Evolutionary conservation across 2,797 vertebrate species (phyloP).

Genomic region (Phoxinus dragarum): DNA sequence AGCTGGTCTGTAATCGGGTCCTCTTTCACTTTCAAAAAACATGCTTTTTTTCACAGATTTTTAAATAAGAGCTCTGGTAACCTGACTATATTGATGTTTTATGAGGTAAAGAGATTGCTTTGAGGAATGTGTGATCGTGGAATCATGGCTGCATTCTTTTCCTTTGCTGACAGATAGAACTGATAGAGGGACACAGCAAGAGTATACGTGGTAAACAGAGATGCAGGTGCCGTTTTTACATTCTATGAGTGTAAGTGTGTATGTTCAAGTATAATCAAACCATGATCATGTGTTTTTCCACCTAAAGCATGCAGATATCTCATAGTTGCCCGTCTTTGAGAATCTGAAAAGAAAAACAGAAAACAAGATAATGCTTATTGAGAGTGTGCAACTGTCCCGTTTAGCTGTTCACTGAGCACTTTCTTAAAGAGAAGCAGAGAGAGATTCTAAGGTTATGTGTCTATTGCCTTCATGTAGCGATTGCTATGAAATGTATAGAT

Average conservation of each 20-base stretch:
- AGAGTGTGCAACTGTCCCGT: neutral
- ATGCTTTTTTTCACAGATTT: constrained; percentile 44
- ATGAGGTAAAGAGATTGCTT: constrained; percentile 50
- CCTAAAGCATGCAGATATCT: neutral
- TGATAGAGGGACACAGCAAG: constrained; percentile 51
- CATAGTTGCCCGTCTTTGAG: neutral
- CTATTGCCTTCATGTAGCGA: neutral
- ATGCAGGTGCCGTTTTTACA: constrained; percentile 51
- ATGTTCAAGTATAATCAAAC: constrained; percentile 9
- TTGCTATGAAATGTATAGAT: neutral
- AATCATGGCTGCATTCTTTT: constrained; percentile 60
- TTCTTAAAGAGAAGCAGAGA: neutral
- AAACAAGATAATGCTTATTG: neutral
- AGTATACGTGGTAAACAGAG: constrained; percentile 48
- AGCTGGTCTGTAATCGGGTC: constrained; percentile 27
- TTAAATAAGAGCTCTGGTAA: constrained; percentile 55
- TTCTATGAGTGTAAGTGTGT: constrained; percentile 7
- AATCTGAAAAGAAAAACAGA: constrained; percentile 27
- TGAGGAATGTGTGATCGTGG: constrained; percentile 53
- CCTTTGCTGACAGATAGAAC: constrained; percentile 47
- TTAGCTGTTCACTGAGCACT: neutral
- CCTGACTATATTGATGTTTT: constrained; percentile 56
- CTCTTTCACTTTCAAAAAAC: constrained; percentile 39
- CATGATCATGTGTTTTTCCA: constrained; percentile 19
- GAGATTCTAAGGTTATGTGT: neutral